Evolutionary conservation across 2,888 invertebrate species (phyloP).

Genomic region (Dasysyrphus albostriatus): DNA sequence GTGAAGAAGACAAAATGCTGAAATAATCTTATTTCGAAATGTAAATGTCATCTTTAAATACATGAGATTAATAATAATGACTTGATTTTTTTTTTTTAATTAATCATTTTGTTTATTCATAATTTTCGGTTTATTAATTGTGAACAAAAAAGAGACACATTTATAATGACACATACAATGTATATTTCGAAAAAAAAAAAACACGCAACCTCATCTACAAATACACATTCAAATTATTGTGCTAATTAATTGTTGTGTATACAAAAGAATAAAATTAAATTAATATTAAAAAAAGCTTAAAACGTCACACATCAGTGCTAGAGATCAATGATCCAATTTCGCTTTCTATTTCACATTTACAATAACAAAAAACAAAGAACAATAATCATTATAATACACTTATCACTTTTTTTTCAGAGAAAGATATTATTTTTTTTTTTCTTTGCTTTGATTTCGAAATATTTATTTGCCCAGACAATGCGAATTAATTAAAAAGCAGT

Average conservation of each 20-base stretch:
- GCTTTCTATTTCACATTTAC: conserved; percentile 16
- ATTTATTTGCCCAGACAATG: conserved; percentile 7
- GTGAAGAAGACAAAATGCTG: not conserved
- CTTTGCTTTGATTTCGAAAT: conserved; percentile 13
- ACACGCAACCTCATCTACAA: not conserved
- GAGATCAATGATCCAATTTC: conserved; percentile 39
- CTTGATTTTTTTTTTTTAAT: conserved; percentile 7
- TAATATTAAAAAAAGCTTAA: not conserved
- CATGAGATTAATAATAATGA: not conserved
- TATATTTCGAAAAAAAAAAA: not conserved
- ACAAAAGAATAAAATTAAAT: conserved; percentile 27
- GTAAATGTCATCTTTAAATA: not conserved
- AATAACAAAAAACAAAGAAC: not conserved
- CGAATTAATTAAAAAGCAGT: conserved; percentile 26
- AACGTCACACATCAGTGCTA: not conserved
- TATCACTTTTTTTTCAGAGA: conserved; percentile 2
- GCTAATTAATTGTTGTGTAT: conserved; percentile 8
- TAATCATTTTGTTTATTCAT: conserved; percentile 30
- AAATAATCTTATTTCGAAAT: conserved; percentile 16
- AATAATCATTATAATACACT: conserved; percentile 27
- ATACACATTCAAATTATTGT: not conserved
- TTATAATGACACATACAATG: not conserved
- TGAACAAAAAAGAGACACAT: not conserved
- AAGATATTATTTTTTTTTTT: conserved; percentile 4
- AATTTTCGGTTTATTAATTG: conserved; percentile 9